Conservation (phyloP, 2,888 invertebrate genomes). For the Drosophila crucigera region DNA sequence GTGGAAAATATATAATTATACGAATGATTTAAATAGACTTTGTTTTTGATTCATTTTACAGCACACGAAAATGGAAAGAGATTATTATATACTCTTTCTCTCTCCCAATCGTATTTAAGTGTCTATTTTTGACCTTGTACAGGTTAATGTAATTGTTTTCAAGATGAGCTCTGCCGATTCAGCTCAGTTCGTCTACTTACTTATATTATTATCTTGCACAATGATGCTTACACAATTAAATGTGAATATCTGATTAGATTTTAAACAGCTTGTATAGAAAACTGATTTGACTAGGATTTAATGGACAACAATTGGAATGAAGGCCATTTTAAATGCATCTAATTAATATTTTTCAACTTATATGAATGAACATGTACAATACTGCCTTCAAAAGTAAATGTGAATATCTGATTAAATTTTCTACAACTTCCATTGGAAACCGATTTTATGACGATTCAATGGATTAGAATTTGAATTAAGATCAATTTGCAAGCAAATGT, state of each 20-base stretch:
- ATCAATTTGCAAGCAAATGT: not conserved
- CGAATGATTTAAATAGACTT: constrained; percentile 54
- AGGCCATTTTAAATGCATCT: not conserved
- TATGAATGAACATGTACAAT: not conserved
- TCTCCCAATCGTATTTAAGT: not conserved
- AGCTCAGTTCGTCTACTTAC: not conserved
- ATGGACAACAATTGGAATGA: not conserved
- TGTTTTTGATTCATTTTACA: constrained; percentile 23
- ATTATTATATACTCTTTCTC: not conserved
- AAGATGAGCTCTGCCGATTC: not conserved
- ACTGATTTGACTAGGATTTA: not conserved
- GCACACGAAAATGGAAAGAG: not conserved
- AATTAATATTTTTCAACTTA: not conserved
- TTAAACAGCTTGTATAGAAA: not conserved
- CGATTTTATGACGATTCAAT: not conserved
- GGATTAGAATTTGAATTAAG: not conserved
- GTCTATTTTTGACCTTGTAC: constrained; percentile 13
- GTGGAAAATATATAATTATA: constrained; percentile 76
- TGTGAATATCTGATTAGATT: not conserved
- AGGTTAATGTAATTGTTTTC: constrained; percentile 14
- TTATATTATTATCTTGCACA: not conserved
- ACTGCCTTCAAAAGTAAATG: not conserved
- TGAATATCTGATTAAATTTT: not conserved
- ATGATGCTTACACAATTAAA: not conserved
- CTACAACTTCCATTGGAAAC: not conserved